Base-by-base conservation (phyloP, 2,797 vertebrate species). In the Sebastes melanostomus region DNA sequence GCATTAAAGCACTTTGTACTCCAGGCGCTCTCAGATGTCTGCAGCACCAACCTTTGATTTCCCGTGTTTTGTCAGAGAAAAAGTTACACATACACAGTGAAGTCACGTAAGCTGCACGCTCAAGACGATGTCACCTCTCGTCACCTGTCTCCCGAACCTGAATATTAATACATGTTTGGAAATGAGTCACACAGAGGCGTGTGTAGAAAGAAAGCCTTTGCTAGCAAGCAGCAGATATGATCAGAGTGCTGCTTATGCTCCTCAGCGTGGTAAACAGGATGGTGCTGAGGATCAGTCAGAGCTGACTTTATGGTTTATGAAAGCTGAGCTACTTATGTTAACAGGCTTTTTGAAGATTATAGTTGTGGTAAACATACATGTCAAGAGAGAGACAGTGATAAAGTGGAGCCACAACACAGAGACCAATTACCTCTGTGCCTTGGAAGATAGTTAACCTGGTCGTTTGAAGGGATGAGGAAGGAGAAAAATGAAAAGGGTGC, bases 321-420 rank as follows among this genome's bases (percentile, higher is more conserved):
- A 94, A 94, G 92, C 94, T 93, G 94, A 96, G 95, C 95, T 96
- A 92, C 95, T 96, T 96, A 96, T 96, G 95, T 94, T 96, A 96
- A 96, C 95, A 96, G 93, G 95, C 95, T 96, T 96, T 95, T 95
- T 96, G 94, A 95, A 96, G 96, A 96, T 96, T 96, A 96, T 85
- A 92, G 91, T 95, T 91, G 94, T 94, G 94, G 95, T 96, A 96
- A 96, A 96, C 95, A 96, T 94, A 95, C 91, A 92, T 94, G 95
- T 96, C 94, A 95, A 87, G 89, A 93, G 93, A 91, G 90, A 92
- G 92, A 90, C 86, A 30, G 84, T 63, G 92, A 94, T 92, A 86
- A 93, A 92, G 82, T 86, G 79, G 84, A 89, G 92, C 83, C 82
- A 84, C 89, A 90, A 93, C 91, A 92, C 87, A 84, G 83, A 91